A percentile compares a stretch with the other conserved stretches of the same genome.
Evolutionary conservation across 1,140 invertebrate genomes (phyloP).

Genomic region (Brachionus sp.): DNA sequence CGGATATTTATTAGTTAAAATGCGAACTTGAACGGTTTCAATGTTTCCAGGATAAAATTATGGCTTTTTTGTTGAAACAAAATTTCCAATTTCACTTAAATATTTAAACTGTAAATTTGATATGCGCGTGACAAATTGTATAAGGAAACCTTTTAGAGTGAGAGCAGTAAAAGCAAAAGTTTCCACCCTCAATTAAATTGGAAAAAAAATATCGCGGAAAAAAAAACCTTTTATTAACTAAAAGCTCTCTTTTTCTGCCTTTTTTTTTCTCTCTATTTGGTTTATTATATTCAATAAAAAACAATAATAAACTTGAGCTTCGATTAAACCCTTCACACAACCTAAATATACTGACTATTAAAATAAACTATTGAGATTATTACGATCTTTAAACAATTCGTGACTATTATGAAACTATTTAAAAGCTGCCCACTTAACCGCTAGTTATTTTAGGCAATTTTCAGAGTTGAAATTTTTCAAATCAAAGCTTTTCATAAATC

Average conservation of each 20-base stretch:
- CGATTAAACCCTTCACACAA: slow-evolving; percentile 5
- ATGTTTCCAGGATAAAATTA: not conserved
- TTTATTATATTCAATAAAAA: slow-evolving; percentile 2
- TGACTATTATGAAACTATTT: not conserved
- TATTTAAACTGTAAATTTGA: slow-evolving; percentile 11
- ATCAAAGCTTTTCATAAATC: not conserved
- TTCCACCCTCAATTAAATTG: not conserved
- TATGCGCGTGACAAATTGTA: not conserved
- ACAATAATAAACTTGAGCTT: not conserved
- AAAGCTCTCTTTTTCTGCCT: not conserved
- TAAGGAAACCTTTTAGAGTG: not conserved
- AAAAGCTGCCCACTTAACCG: not conserved
- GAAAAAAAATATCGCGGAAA: not conserved
- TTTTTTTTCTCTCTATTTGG: not conserved
- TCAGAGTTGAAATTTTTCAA: not conserved
- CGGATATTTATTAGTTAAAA: not conserved
- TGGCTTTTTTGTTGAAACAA: not conserved
- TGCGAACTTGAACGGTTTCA: not conserved
- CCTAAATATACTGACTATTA: not conserved
- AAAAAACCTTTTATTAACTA: not conserved
- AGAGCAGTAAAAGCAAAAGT: not conserved
- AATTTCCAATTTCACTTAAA: slow-evolving; percentile 3
- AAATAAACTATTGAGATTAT: slow-evolving; percentile 11
- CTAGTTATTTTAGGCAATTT: not conserved
- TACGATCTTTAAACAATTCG: not conserved